These are phyloP conservation scores for Babylonia areolata DNA, from an alignment of 1,140 invertebrate species.

Conservation along the genomic window DNA sequence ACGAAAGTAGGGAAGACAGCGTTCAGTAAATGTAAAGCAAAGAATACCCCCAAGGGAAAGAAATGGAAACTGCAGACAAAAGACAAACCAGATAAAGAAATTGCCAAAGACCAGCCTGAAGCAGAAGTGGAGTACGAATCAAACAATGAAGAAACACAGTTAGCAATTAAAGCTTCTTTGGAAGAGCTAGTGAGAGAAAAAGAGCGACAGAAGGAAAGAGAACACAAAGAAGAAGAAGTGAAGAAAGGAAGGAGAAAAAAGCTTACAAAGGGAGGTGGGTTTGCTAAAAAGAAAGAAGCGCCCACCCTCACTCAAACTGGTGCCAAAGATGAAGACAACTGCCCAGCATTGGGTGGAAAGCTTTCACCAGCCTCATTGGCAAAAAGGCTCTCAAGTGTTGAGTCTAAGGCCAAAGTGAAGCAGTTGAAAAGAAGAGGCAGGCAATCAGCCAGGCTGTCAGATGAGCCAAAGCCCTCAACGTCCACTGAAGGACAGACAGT, in stretches of 20 bases:
- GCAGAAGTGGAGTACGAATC: background rate
- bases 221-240: background rate
- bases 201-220: background rate
- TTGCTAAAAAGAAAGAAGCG: background rate
- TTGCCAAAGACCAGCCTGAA: background rate
- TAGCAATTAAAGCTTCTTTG: constrained; percentile 10
- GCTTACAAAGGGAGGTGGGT: too few relatives aligned
- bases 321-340: background rate
- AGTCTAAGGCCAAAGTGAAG: background rate
- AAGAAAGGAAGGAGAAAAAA: background rate
- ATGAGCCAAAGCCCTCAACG: background rate
- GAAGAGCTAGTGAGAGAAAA: background rate
- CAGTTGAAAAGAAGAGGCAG: background rate
- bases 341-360: too few relatives aligned
- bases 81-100: background rate
- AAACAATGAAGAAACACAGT: background rate
- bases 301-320: background rate
- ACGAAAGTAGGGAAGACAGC: background rate
- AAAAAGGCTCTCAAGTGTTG: too few relatives aligned
- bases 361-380: too few relatives aligned
- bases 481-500: background rate
- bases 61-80: background rate
- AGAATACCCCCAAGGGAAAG: background rate
- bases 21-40: background rate
- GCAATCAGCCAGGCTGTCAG: background rate